A percentile compares a stretch with the other conserved stretches of the same genome.
Conservation (phyloP, 2,888 invertebrate species). For the Metallyticus violacea region DNA sequence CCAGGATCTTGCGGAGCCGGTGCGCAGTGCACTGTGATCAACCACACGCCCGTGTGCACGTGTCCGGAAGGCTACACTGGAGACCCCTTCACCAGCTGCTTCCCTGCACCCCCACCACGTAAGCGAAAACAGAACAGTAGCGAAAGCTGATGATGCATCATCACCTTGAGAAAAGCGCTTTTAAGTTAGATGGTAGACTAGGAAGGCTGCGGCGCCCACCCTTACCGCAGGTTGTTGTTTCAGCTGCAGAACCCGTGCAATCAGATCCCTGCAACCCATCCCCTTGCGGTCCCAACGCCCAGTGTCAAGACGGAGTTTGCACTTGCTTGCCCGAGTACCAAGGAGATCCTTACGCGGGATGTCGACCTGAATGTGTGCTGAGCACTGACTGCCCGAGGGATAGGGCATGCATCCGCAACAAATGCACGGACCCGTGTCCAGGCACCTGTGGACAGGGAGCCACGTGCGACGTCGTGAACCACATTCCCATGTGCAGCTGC, state of each 20-base stretch:
- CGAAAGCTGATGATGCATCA: background rate
- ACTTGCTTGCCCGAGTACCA: slow-evolving; percentile 66
- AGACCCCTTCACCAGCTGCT: slow-evolving; percentile 41
- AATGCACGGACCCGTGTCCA: slow-evolving; percentile 69
- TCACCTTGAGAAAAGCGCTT: background rate
- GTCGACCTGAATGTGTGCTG: slow-evolving; percentile 65
- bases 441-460: slow-evolving; percentile 69
- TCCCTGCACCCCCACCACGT: slow-evolving; percentile 33
- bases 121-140: background rate
- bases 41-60: slow-evolving; percentile 55
- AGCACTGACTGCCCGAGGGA: slow-evolving; percentile 62
- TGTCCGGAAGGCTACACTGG: slow-evolving; percentile 40
- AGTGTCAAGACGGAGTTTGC: slow-evolving; percentile 58
- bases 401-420: slow-evolving; percentile 65
- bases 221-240: slow-evolving; percentile 51
- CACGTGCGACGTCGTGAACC: slow-evolving; percentile 67
- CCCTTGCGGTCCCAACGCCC: slow-evolving; percentile 43
- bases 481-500: slow-evolving; percentile 69
- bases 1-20: slow-evolving; percentile 69
- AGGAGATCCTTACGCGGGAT: slow-evolving; percentile 62
- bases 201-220: background rate
- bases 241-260: slow-evolving; percentile 43
- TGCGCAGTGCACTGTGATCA: slow-evolving; percentile 62
- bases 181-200: background rate
- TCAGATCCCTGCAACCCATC: slow-evolving; percentile 38